phyloP scores from a whole-genome alignment of 2,113 vertebrate species.

The Oryzias celebensis region DNA sequence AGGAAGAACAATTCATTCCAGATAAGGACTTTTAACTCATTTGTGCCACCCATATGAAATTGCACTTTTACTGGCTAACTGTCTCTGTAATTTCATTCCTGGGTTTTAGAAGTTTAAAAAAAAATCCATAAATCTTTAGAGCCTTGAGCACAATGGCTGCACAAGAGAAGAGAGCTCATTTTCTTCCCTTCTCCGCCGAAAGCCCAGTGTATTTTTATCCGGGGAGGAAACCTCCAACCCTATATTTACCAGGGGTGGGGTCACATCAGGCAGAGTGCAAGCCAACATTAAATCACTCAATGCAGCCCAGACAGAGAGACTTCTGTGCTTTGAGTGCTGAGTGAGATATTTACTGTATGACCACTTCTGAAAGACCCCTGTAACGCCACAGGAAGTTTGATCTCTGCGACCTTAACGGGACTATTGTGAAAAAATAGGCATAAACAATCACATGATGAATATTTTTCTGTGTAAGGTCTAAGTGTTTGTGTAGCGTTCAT shows the following conservation, averaged over 20 bases:
- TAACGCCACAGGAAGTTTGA: slow-evolving; percentile 46
- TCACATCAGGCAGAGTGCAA: slow-evolving; percentile 62
- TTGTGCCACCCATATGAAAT: neutral
- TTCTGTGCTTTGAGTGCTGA: slow-evolving; percentile 47
- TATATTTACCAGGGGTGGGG: slow-evolving; percentile 77
- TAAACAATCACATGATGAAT: neutral
- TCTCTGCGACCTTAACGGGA: slow-evolving; percentile 8
- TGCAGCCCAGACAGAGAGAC: slow-evolving; percentile 53
- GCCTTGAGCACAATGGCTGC: slow-evolving; percentile 34
- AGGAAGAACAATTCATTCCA: slow-evolving; percentile 7
- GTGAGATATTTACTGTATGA: slow-evolving; percentile 45
- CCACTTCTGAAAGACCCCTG: slow-evolving; percentile 56
- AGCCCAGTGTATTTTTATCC: slow-evolving; percentile 73
- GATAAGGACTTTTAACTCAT: neutral
- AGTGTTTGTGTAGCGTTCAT: no score
- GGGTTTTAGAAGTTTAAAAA: neutral
- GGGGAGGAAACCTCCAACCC: slow-evolving; percentile 73
- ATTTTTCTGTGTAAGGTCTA: no score
- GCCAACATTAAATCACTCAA: slow-evolving; percentile 53
- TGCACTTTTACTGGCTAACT: neutral
- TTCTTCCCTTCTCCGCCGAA: slow-evolving; percentile 38
- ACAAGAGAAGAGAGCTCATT: slow-evolving; percentile 28
- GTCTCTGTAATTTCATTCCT: neutral
- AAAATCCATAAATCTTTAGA: slow-evolving; percentile 15
- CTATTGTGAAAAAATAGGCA: neutral